A percentile compares a stretch with the other conserved stretches of the same genome.
Evolutionary conservation across 2,797 vertebrate species (phyloP).

Genomic region (Philypnodon macrostomus): DNA sequence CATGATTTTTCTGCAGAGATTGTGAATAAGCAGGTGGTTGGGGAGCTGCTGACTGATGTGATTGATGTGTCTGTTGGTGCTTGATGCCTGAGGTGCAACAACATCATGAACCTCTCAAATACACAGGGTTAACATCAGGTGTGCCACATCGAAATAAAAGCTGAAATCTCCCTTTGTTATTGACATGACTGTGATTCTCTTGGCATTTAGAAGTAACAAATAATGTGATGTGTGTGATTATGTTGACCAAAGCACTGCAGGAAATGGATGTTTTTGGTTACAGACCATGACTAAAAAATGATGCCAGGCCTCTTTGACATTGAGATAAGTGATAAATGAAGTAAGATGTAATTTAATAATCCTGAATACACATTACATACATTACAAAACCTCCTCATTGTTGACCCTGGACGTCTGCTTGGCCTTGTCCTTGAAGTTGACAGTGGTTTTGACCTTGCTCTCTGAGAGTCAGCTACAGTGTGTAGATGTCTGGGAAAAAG

Average conservation of each 20-base stretch:
- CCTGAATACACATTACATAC: too few species aligned
- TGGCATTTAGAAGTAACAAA: too few species aligned
- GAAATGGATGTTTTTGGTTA: too few species aligned
- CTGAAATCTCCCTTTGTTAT: conserved; percentile 1
- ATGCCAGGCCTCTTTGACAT: too few species aligned
- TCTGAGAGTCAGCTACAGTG: conserved; percentile 49
- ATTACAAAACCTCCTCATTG: too few species aligned
- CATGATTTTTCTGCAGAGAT: conserved; percentile 17
- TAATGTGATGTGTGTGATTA: conserved; percentile 34
- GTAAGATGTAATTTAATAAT: too few species aligned
- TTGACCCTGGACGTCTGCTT: conserved; percentile 35
- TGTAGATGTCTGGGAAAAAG: conserved; percentile 31
- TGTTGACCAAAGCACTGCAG: too few species aligned
- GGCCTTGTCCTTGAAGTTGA: conserved; percentile 55
- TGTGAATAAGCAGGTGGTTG: conserved; percentile 39
- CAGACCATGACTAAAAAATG: too few species aligned
- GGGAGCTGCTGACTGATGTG: conserved; percentile 30
- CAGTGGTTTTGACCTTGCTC: conserved; percentile 49
- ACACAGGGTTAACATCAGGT: conserved; percentile 15
- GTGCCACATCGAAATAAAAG: conserved; percentile 7
- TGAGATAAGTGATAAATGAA: too few species aligned
- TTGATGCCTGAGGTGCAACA: conserved; percentile 32
- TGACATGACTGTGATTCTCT: neutral
- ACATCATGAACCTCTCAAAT: conserved; percentile 16
- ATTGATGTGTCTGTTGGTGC: conserved; percentile 47